Conservation (phyloP, 2,888 invertebrate species). For the Cataglyphis livida region DNA sequence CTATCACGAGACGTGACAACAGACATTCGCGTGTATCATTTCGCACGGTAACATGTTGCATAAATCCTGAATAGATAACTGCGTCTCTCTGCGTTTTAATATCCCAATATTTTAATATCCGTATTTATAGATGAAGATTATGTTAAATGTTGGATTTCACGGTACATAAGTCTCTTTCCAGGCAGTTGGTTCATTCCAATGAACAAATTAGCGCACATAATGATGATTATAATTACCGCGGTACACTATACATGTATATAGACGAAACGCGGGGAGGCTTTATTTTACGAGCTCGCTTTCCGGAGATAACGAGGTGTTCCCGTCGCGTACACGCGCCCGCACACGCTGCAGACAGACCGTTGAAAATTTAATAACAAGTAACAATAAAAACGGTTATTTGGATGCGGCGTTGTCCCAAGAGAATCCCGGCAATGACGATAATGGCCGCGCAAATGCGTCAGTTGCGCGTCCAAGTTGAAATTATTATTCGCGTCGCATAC, state of each 20-base stretch:
- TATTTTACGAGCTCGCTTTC: conserved; percentile 53
- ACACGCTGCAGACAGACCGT: conserved; percentile 19
- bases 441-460: conserved; percentile 59
- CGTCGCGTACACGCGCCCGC: conserved; percentile 39
- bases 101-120: conserved; percentile 22
- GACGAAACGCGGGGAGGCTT: neutral
- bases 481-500: conserved; percentile 65
- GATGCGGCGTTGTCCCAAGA: conserved; percentile 49
- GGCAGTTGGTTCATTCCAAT: conserved; percentile 18
- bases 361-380: conserved; percentile 59
- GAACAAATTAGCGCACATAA: conserved; percentile 29
- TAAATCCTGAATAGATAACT: neutral
- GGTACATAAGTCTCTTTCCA: neutral
- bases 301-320: conserved; percentile 55
- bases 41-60: neutral
- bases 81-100: neutral
- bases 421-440: conserved; percentile 57
- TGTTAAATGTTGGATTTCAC: conserved; percentile 10
- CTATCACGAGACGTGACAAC: neutral
- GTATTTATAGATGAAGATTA: conserved; percentile 6
- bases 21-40: neutral
- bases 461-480: conserved; percentile 51
- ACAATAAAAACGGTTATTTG: conserved; percentile 65
- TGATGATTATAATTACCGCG: conserved; percentile 40
- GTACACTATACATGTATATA: neutral